phyloP scores from a whole-genome alignment of 1,140 invertebrate species.

The Lepeophtheirus salmonis region DNA sequence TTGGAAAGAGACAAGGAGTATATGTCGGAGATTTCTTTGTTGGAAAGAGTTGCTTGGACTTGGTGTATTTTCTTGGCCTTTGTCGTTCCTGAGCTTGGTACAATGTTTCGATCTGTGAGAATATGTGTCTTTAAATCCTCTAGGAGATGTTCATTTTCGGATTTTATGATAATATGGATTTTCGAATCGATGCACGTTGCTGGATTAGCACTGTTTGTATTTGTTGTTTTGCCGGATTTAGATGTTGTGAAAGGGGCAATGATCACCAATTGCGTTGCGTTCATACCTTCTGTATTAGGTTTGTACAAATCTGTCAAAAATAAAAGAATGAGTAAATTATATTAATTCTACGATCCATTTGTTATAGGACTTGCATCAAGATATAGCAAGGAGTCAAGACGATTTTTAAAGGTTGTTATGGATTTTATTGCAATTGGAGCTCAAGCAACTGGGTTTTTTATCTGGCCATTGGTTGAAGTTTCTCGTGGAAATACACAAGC shows the following conservation, averaged over 20 bases:
- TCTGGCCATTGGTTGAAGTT: conserved; percentile 51
- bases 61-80: conserved; percentile 77
- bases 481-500: conserved; percentile 25
- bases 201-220: conserved; percentile 62
- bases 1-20: conserved; percentile 19
- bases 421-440: conserved; percentile 60
- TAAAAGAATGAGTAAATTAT: background rate
- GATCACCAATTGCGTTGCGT: conserved; percentile 78
- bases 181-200: conserved; percentile 69
- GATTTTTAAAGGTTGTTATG: conserved; percentile 55
- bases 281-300: conserved; percentile 59
- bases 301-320: conserved; percentile 22
- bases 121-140: conserved; percentile 80
- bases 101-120: conserved; percentile 55
- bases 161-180: conserved; percentile 49
- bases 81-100: conserved; percentile 64
- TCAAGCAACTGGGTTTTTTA: conserved; percentile 65
- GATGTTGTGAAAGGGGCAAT: conserved; percentile 80
- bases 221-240: conserved; percentile 65
- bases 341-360: conserved; percentile 19
- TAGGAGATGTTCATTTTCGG: conserved; percentile 38
- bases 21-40: conserved; percentile 9
- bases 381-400: conserved; percentile 54
- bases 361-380: conserved; percentile 50
- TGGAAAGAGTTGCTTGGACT: conserved; percentile 52